Evolutionary conservation across 1,140 invertebrate species (phyloP), one percentile per base, ranked within the genome.

Genomic region (Brachionus plicatilis): DNA sequence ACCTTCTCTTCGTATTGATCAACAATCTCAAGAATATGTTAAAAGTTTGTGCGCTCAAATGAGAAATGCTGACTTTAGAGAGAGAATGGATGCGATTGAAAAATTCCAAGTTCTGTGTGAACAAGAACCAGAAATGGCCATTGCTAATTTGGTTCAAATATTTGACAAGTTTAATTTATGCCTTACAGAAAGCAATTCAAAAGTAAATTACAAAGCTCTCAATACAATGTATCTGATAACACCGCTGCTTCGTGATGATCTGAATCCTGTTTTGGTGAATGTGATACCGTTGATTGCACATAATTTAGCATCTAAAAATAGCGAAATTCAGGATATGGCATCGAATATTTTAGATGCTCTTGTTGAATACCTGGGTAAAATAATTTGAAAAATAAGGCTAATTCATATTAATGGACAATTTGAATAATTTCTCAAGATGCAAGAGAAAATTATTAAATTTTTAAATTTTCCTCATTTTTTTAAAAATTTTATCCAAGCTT

Each of bases 301-400:
- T 9, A 89, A 89, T 85, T 85, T 90, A 41, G 88, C 88, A n/a
- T 90, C 89, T 8, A 89, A 89, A 85, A 90, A 90, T 83, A 87
- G 86, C 50, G 89, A 89, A 33, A 88, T 90, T 65, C 86, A 88
- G 43, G 78, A 85, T 47, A 86, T 87, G 41, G 88, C 89, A 45
- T 86, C 87, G 27, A 86, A 87, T 37, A 87, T 89, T 50, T 86
- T 90, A 14, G 86, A 89, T 83, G 84, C 85, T 29, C 86, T 89
- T 33, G 86, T 89, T 37, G 87, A 88, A 78, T 85, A 88, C 85
- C 75, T 90, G 80, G 89, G 89, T 89, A 85, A 86, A 86, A 79
- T 37, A 37, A 37, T 6, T 7, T 37, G 1, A 37, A 37, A 37
- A 37, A 37, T 33, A 6, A 7, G 7, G 33, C 7, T 37, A 7